Percentiles rank a stretch among this genome's conserved stretches.
phyloP scores from a whole-genome alignment of 2,888 invertebrate genomes.

The Cheilosia vulpina region DNA sequence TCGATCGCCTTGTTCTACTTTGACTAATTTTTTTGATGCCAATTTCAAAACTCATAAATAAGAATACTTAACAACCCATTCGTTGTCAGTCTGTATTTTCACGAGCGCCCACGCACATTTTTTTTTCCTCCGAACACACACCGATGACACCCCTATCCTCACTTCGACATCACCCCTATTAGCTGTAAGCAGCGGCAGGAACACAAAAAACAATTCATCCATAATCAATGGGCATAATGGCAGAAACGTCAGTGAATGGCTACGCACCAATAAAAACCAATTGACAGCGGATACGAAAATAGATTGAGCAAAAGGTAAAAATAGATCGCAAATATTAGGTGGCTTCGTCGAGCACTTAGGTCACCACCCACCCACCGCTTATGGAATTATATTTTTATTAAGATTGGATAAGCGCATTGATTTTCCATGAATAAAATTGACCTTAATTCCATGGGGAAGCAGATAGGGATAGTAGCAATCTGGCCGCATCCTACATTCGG shows the following conservation, averaged over 20 bases:
- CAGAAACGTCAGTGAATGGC: conserved; percentile 44
- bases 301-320: conserved; percentile 19
- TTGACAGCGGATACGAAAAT: conserved; percentile 48
- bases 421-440: conserved; percentile 73
- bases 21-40: conserved; percentile 48
- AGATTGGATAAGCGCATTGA: conserved; percentile 62
- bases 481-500: conserved; percentile 28
- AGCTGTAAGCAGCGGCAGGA: neutral
- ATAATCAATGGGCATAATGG: conserved; percentile 49
- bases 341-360: neutral
- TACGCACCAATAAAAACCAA: conserved; percentile 45
- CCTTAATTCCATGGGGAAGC: conserved; percentile 48
- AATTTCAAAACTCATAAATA: conserved; percentile 40
- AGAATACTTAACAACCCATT: conserved; percentile 29
- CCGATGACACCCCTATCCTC: neutral
- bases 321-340: conserved; percentile 1
- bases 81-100: conserved; percentile 33
- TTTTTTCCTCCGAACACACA: conserved; percentile 8
- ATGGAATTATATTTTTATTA: conserved; percentile 57
- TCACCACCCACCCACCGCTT: conserved; percentile 12
- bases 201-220: conserved; percentile 21
- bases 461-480: neutral
- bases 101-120: conserved; percentile 32
- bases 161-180: neutral
- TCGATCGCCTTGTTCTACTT: conserved; percentile 62